A percentile compares a stretch with the other conserved stretches of the same genome.
Evolutionary conservation across 1,140 invertebrate genomes (phyloP).

Genomic region (Drosophila ironensis): DNA sequence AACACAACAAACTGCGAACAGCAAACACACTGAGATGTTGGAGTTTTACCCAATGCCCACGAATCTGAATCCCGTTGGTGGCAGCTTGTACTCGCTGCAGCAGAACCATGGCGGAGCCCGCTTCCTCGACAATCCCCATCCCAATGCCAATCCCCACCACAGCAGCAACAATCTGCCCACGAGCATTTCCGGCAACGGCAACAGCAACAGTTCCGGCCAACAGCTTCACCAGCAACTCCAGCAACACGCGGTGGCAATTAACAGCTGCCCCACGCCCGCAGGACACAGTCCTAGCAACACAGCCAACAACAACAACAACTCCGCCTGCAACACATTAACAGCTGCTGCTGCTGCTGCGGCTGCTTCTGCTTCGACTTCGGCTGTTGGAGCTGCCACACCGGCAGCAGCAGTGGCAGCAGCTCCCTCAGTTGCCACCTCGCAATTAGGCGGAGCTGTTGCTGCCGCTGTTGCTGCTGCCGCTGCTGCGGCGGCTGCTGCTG

Average conservation of each 20-base stretch:
- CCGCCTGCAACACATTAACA: constrained; percentile 74
- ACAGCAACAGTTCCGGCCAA: constrained; percentile 46
- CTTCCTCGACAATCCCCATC: constrained; percentile 72
- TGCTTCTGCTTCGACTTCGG: constrained; percentile 36
- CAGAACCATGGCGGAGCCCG: constrained; percentile 79
- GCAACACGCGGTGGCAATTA: constrained; percentile 65
- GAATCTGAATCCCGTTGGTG: constrained; percentile 78
- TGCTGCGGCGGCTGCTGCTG: constrained; percentile 21
- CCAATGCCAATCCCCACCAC: constrained; percentile 11
- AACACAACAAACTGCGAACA: neutral
- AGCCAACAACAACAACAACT: constrained; percentile 42
- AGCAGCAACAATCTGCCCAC: constrained; percentile 17
- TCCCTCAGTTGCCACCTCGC: constrained; percentile 49
- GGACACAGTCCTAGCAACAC: constrained; percentile 59
- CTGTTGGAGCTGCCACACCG: constrained; percentile 39
- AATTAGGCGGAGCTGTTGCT: constrained; percentile 45
- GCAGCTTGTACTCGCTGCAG: constrained; percentile 74
- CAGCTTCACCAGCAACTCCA: constrained; percentile 54
- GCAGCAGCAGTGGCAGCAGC: constrained; percentile 51
- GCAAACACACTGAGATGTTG: constrained; percentile 53
- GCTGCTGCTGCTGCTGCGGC: constrained; percentile 53
- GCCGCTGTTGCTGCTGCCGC: constrained; percentile 32
- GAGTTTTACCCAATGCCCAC: constrained; percentile 82
- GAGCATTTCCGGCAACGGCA: constrained; percentile 27
- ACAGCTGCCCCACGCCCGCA: constrained; percentile 73